Evolutionary conservation across 1,140 invertebrate genomes (phyloP), one percentile per base, ranked within the genome.

Genomic region (Drosophila tristis): DNA sequence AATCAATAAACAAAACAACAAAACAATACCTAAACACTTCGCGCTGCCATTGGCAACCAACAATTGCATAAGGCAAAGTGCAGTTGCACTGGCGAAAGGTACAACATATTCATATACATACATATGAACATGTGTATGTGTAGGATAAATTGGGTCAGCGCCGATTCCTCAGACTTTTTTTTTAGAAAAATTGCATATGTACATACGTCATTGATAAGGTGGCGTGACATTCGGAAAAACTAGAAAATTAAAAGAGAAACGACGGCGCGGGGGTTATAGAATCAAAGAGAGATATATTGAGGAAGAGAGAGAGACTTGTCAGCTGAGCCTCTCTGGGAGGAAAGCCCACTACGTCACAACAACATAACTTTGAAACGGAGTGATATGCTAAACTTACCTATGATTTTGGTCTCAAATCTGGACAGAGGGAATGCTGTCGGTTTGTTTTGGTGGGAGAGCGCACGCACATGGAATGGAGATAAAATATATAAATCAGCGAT

Each of bases 1-100:
- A 86, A 79, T 86, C 84, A 78, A 86, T 87, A 76, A 51, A 62
- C 51, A 78, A 76, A 67, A 48, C 57, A 61, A 74, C 35, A 72
- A 49, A 63, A 53, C 43, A 48, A 57, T 35, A 20, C 31, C 55
- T n/a, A 62, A 20, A 13, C 53, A 23, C 57, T 54, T 16, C 16
- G 8, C 9, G 67, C 62, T 75, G 78, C 62, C 70, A 78, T 49
- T 78, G 61, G 53, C 71, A 56, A 76, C 65, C 25, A 55, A 7
- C 11, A 56, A 65, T 86, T 86, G 81, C 82, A 81, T 86, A 86
- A 85, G 67, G 35, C 25, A 35, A 29, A 71, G 50, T 77, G 62
- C 78, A 81, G 25, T 49, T 56, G 42, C 45, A 59, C 39, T 39
- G 31, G 48, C 44, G 23, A 23, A 44, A 45, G 49, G 26, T 57